phyloP scores from a whole-genome alignment of 1,140 invertebrate genomes.

The Anoplolepis gracilipes region DNA sequence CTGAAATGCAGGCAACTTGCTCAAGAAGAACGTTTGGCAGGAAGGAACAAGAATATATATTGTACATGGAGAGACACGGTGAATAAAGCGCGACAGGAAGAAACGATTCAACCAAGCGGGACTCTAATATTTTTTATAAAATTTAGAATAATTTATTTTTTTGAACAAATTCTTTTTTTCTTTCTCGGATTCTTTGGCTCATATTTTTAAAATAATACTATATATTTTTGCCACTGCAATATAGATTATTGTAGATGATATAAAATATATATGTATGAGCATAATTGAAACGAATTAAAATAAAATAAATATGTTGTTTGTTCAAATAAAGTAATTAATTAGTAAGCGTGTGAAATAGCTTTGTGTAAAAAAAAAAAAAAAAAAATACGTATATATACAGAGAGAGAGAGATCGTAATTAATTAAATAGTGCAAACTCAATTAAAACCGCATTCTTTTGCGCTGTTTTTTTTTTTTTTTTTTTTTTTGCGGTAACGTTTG shows the following conservation, averaged over 20 bases:
- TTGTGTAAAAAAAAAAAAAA: neutral
- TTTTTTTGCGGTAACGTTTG: neutral
- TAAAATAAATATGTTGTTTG: neutral
- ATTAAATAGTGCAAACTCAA: conserved; percentile 15
- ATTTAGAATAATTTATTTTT: neutral
- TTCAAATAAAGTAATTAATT: conserved; percentile 31
- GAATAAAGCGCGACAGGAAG: too few species aligned
- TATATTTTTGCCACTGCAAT: neutral
- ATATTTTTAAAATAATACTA: neutral
- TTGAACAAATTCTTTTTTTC: neutral
- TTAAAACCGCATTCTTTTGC: neutral
- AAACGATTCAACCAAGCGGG: neutral
- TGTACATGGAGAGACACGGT: too few species aligned
- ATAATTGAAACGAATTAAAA: neutral
- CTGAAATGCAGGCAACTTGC: neutral
- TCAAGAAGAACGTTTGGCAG: neutral
- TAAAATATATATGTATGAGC: neutral
- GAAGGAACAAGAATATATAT: neutral
- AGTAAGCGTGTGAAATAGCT: neutral
- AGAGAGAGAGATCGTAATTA: conserved; percentile 30
- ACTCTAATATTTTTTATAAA: neutral
- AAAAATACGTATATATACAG: too few species aligned
- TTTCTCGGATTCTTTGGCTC: neutral
- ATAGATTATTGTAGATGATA: neutral
- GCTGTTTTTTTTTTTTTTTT: too few species aligned